A percentile compares a stretch with the other conserved stretches of the same genome.
These are phyloP conservation scores for Conus ventricosus DNA, from an alignment of 1,140 invertebrate species.

Conservation along the genomic window DNA sequence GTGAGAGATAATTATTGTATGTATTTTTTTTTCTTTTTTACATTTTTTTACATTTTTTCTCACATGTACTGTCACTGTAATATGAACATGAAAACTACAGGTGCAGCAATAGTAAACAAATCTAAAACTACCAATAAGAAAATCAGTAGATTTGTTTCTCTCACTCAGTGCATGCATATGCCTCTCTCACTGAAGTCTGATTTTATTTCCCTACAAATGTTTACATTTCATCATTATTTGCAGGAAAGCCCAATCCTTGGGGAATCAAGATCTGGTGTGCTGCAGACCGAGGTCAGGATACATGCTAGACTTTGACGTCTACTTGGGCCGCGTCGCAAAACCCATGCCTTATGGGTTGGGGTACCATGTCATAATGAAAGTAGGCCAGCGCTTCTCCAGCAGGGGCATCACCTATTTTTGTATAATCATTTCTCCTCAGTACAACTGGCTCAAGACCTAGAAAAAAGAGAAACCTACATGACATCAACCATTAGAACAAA, in stretches of 20 bases:
- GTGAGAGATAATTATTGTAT: not conserved
- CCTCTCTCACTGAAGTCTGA: not conserved
- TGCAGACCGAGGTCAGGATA: not conserved
- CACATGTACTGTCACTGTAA: constrained; percentile 13
- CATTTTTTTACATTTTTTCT: too few relatives aligned
- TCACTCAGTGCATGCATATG: constrained; percentile 24
- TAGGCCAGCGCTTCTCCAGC: constrained; percentile 2
- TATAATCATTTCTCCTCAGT: constrained; percentile 40
- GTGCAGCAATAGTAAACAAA: too few relatives aligned
- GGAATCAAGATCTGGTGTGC: constrained; percentile 19
- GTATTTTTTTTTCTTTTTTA: not conserved
- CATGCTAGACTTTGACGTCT: not conserved
- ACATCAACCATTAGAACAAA: constrained; percentile 24
- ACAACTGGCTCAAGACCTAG: constrained; percentile 29
- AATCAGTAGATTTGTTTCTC: too few relatives aligned
- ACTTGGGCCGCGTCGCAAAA: not conserved
- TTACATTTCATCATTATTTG: not conserved
- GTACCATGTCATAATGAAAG: constrained; percentile 13
- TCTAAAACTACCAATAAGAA: too few relatives aligned
- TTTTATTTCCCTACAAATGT: not conserved
- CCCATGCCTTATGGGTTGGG: not conserved
- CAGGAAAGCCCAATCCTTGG: not conserved
- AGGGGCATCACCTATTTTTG: constrained; percentile 20
- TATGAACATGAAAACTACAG: not conserved
- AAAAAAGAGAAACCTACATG: not conserved